Conservation (phyloP, 2,797 vertebrate genomes). For the Sciaenops ocellatus region DNA sequence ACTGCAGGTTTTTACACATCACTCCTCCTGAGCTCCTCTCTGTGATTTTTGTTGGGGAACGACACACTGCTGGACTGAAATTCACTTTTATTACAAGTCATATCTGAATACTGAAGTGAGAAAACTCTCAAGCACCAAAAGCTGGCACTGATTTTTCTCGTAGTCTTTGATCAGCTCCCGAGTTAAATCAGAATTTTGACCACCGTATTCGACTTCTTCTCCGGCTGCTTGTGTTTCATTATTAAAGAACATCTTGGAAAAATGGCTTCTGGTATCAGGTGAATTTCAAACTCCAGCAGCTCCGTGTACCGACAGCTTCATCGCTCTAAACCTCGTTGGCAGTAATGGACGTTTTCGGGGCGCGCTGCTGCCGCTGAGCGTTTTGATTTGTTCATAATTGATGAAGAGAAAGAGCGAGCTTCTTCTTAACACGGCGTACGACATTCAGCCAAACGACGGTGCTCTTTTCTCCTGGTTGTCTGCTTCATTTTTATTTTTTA, state of each 20-base stretch:
- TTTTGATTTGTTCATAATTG: slow-evolving; percentile 57
- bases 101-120: background rate
- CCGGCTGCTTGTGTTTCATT: background rate
- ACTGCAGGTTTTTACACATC: background rate
- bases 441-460: background rate
- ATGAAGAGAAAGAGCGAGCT: slow-evolving; percentile 44
- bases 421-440: slow-evolving; percentile 4
- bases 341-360: slow-evolving; percentile 39
- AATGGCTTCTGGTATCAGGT: background rate
- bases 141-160: background rate
- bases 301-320: background rate
- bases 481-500: background rate
- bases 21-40: background rate
- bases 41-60: background rate
- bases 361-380: background rate
- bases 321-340: background rate
- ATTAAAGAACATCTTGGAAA: background rate
- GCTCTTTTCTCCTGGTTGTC: background rate
- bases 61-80: background rate
- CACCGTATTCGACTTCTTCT: background rate
- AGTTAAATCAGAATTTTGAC: no score
- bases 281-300: background rate
- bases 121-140: slow-evolving; percentile 3
- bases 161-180: background rate
- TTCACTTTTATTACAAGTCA: background rate